Evolutionary conservation across 2,888 invertebrate genomes (phyloP), one percentile per base, ranked within the genome.

Genomic region (Creontiades dilutus): DNA sequence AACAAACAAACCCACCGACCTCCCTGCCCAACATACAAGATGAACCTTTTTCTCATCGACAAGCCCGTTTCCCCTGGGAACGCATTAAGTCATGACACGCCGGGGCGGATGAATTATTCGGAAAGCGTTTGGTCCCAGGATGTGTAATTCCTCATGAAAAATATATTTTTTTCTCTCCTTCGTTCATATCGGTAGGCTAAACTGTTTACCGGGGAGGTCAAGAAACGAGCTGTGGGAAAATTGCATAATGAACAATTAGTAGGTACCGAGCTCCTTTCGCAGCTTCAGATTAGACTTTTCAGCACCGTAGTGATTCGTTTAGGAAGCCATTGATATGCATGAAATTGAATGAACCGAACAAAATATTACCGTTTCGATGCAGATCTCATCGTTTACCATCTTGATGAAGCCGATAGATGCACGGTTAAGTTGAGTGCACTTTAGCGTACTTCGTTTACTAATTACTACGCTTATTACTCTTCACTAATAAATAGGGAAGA

Each of bases 11-110:
- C 61, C 16, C 14, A n/a, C 61, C 61, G 61, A 61, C 68, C 19
- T 12, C 68, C 68, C 19, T 23, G 23, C 68, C 11, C 68, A 68
- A 68, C 68, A 68, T 68, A 68, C 68, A 23, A 68, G 68, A 68
- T 68, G 68, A 68, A 68, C 68, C 68, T 23, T 68, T 68, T 23
- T 68, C 68, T 68, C 68, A 68, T 68, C 68, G 19, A 68, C 68
- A 68, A 7, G 68, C 68, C 23, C 68, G 68, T 68, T 68, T 68
- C 23, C 68, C 68, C 27, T 23, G 23, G 68, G 68, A 68, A 68
- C 23, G 9, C 61, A 52, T 52, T 52, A 52, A 52, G 52, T 52
- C 61, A 61, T 19, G 61, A 61, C 61, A 61, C 61, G 61, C 52
- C 52, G 16, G 19, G 61, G 13, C n/a, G 12, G 19, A 68, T 68